Percentiles rank a stretch among this genome's conserved stretches.
These are phyloP conservation scores for Hyla sarda DNA, from an alignment of 2,113 vertebrate genomes.

Conservation along the genomic window DNA sequence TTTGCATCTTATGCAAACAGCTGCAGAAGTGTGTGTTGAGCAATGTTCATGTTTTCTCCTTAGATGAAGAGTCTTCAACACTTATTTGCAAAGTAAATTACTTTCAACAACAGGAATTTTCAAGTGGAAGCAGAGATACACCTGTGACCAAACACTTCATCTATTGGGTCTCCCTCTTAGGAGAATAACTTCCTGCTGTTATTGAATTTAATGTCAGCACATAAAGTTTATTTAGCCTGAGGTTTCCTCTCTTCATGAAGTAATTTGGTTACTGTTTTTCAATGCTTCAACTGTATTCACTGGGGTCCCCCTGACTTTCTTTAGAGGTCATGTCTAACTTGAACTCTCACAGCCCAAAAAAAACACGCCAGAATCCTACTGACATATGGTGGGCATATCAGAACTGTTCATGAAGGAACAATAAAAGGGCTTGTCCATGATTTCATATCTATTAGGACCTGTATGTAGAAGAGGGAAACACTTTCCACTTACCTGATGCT, in stretches of 20 bases:
- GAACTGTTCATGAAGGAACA: too few species aligned
- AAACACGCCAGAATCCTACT: too few species aligned
- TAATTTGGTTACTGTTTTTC: background rate
- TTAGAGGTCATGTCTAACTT: background rate
- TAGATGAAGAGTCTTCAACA: background rate
- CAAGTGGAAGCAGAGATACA: background rate
- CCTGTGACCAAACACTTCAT: background rate
- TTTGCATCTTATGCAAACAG: background rate
- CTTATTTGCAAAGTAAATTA: conserved; percentile 11
- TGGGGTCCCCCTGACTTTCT: background rate
- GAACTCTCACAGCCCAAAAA: too few species aligned
- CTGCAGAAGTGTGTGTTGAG: background rate
- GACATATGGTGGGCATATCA: too few species aligned
- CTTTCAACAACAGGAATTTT: conserved; percentile 11
- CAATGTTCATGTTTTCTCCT: background rate
- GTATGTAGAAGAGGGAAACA: too few species aligned
- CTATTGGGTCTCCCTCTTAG: background rate
- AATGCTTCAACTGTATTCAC: background rate
- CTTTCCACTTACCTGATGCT: too few species aligned
- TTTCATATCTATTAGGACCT: too few species aligned
- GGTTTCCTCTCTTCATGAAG: background rate
- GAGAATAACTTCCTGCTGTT: background rate
- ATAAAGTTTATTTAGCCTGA: background rate
- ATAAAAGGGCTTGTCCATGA: too few species aligned
- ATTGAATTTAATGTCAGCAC: background rate